phyloP scores from a whole-genome alignment of 2,888 invertebrate genomes.

The Toxonevra muliebris region DNA sequence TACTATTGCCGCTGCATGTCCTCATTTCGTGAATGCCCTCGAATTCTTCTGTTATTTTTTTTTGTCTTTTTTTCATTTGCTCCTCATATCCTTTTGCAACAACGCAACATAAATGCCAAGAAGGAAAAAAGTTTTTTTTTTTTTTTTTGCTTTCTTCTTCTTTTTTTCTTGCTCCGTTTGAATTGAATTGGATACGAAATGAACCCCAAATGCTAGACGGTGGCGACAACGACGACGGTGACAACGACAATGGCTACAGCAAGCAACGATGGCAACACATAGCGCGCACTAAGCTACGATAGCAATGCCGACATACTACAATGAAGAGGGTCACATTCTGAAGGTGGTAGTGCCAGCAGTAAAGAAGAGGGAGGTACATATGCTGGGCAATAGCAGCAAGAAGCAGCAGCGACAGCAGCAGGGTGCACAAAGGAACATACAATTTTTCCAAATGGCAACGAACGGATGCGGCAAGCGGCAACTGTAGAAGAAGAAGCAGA shows the following conservation, averaged over 20 bases:
- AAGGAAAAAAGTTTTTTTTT: constrained; percentile 6
- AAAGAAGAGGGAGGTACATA: too few relatives aligned
- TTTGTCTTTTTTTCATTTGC: background rate
- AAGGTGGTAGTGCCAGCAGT: background rate
- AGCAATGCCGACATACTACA: constrained; percentile 19
- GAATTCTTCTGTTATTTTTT: constrained; percentile 17
- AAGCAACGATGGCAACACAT: background rate
- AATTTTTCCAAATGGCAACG: too few relatives aligned
- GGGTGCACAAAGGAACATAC: too few relatives aligned
- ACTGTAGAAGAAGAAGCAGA: too few relatives aligned
- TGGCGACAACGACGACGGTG: background rate
- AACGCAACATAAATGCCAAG: constrained; percentile 36
- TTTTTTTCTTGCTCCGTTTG: background rate
- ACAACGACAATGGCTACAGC: background rate
- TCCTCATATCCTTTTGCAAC: constrained; percentile 8
- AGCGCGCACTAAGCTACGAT: background rate
- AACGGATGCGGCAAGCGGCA: too few relatives aligned
- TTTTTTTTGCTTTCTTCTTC: constrained; percentile 17
- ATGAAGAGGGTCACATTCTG: constrained; percentile 32
- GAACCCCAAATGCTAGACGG: background rate
- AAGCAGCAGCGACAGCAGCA: too few relatives aligned
- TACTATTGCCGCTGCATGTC: background rate
- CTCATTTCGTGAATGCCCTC: constrained; percentile 14
- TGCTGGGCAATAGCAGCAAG: too few relatives aligned
- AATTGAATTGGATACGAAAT: background rate